Conservation (phyloP, 1,140 invertebrate genomes). For the Cecropterus lyciades region DNA sequence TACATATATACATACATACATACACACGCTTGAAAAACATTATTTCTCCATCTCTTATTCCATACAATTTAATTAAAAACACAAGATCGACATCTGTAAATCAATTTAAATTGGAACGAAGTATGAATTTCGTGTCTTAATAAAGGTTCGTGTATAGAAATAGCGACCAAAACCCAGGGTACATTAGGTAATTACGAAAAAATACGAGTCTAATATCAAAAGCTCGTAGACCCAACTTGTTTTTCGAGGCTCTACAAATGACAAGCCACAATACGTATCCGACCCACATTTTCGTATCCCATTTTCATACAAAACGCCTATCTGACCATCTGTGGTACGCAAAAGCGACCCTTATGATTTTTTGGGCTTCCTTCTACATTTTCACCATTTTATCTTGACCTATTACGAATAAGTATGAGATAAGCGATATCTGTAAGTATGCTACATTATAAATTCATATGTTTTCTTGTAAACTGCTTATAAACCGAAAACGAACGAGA, state of each 20-base stretch:
- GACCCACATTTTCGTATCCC: slow-evolving; percentile 16
- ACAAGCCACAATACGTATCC: background rate
- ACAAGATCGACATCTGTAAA: too few relatives aligned
- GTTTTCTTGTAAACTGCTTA: too few relatives aligned
- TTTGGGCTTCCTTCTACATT: slow-evolving; percentile 2
- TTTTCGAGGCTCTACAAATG: background rate
- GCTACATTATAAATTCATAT: too few relatives aligned
- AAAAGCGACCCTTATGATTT: slow-evolving; percentile 20
- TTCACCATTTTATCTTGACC: background rate
- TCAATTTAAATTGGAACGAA: too few relatives aligned
- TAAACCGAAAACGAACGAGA: too few relatives aligned
- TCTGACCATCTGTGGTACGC: slow-evolving; percentile 21
- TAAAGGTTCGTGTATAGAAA: background rate
- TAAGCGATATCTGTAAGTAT: too few relatives aligned
- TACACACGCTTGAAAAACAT: too few relatives aligned
- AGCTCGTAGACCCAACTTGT: background rate
- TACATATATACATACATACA: too few relatives aligned
- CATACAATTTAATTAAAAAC: too few relatives aligned
- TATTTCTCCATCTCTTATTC: too few relatives aligned
- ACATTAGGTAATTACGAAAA: background rate
- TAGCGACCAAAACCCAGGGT: background rate
- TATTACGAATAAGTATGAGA: background rate
- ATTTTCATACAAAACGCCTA: slow-evolving; percentile 41
- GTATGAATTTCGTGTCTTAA: background rate
- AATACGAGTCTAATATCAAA: background rate